A percentile compares a stretch with the other conserved stretches of the same genome.
These are phyloP conservation scores for Cheilosia impressa DNA, from an alignment of 2,888 invertebrate genomes.

Conservation along the genomic window DNA sequence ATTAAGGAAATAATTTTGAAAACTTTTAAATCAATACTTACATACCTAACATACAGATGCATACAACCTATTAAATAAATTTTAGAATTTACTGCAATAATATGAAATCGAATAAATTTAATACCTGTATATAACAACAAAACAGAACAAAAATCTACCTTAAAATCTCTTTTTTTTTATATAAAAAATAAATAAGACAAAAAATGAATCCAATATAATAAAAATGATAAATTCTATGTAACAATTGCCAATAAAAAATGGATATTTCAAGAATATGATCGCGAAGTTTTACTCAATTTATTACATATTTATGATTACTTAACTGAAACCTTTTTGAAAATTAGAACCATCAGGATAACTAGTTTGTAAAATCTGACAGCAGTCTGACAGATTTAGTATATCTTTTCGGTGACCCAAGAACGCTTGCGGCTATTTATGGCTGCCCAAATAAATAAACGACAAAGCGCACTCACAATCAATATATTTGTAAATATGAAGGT, in stretches of 20 bases:
- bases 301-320: no score
- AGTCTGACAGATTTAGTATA: no score
- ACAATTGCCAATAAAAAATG: conserved; percentile 68
- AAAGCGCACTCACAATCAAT: no score
- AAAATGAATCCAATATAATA: conserved; percentile 36
- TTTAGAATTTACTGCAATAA: conserved; percentile 56
- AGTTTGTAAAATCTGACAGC: no score
- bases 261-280: conserved; percentile 28
- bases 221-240: conserved; percentile 55
- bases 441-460: no score
- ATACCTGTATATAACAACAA: conserved; percentile 55
- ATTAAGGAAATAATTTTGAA: conserved; percentile 37
- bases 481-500: no score
- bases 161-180: conserved; percentile 68
- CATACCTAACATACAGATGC: conserved; percentile 51
- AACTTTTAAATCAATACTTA: conserved; percentile 9
- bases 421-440: no score
- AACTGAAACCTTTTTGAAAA: no score
- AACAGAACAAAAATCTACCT: conserved; percentile 39
- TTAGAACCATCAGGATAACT: no score
- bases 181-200: conserved; percentile 45
- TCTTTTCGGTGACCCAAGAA: no score
- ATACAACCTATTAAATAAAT: conserved; percentile 52
- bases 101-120: conserved; percentile 52
- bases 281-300: not conserved